phyloP scores from a whole-genome alignment of 2,888 invertebrate genomes.

The Alitta virens region DNA sequence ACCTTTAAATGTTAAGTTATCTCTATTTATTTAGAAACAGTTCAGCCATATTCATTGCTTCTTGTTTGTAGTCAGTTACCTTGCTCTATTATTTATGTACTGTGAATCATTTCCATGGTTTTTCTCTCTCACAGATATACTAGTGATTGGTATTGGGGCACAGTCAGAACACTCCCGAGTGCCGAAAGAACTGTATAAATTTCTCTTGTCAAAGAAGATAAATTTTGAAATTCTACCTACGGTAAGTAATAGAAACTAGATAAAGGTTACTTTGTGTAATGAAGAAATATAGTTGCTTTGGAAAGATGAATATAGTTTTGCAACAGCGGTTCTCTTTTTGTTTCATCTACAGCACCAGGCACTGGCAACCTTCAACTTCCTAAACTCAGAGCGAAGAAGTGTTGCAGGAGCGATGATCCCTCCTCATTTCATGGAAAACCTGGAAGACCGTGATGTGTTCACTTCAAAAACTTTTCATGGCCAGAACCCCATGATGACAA shows the following conservation, averaged over 20 bases:
- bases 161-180: slow-evolving; percentile 53
- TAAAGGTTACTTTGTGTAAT: background rate
- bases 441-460: slow-evolving; percentile 1
- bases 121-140: slow-evolving; percentile 51
- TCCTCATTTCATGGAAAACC: slow-evolving; percentile 41
- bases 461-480: background rate
- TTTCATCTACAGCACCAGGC: slow-evolving; percentile 67
- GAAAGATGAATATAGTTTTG: background rate
- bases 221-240: slow-evolving; percentile 79
- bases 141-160: slow-evolving; percentile 70
- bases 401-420: slow-evolving; percentile 64
- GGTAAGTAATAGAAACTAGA: slow-evolving; percentile 38
- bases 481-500: background rate
- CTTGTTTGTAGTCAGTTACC: too few species aligned
- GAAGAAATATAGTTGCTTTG: background rate
- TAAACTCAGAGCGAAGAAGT: slow-evolving; percentile 76
- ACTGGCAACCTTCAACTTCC: slow-evolving; percentile 86
- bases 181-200: slow-evolving; percentile 35
- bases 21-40: too few species aligned
- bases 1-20: too few species aligned
- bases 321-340: background rate
- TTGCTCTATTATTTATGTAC: too few species aligned
- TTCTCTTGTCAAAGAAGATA: slow-evolving; percentile 62
- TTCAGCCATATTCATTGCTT: too few species aligned
- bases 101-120: too few species aligned